A percentile compares a stretch with the other conserved stretches of the same genome.
Evolutionary conservation across 1,140 invertebrate genomes (phyloP).

Genomic region (Drosophila orena): DNA sequence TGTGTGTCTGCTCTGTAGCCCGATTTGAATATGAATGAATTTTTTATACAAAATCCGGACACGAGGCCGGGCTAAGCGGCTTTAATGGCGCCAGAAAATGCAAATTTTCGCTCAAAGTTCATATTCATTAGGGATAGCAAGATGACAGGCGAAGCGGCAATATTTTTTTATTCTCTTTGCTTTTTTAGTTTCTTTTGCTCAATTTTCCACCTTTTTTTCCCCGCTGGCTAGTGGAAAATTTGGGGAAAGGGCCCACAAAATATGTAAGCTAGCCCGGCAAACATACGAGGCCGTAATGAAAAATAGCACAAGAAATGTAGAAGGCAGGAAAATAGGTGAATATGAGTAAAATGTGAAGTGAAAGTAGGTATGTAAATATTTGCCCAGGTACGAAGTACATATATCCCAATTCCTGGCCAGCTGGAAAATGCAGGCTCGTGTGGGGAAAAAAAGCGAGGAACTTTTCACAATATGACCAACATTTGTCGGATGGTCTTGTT

Average conservation of each 20-base stretch:
- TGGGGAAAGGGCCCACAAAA: constrained; percentile 30
- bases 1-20: constrained; percentile 81
- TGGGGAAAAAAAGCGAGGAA: constrained; percentile 13
- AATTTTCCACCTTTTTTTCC: constrained; percentile 21
- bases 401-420: constrained; percentile 47
- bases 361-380: constrained; percentile 65
- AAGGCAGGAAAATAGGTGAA: constrained; percentile 13
- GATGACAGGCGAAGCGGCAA: constrained; percentile 40
- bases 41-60: constrained; percentile 47
- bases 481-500: constrained; percentile 46
- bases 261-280: constrained; percentile 59
- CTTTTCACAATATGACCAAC: constrained; percentile 52
- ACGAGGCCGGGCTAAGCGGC: constrained; percentile 46
- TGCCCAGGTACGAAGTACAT: constrained; percentile 44
- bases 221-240: constrained; percentile 35
- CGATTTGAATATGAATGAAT: constrained; percentile 71
- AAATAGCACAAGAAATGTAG: constrained; percentile 49
- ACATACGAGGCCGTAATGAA: constrained; percentile 57
- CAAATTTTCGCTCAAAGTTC: constrained; percentile 56
- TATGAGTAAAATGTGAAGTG: constrained; percentile 35
- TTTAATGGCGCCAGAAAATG: constrained; percentile 59
- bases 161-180: constrained; percentile 46
- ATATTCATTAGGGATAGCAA: constrained; percentile 55
- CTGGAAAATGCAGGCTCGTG: constrained; percentile 33
- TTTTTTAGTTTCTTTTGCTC: constrained; percentile 24